These are phyloP conservation scores for Andrena praecox DNA, from an alignment of 2,888 invertebrate genomes.

Conservation along the genomic window DNA sequence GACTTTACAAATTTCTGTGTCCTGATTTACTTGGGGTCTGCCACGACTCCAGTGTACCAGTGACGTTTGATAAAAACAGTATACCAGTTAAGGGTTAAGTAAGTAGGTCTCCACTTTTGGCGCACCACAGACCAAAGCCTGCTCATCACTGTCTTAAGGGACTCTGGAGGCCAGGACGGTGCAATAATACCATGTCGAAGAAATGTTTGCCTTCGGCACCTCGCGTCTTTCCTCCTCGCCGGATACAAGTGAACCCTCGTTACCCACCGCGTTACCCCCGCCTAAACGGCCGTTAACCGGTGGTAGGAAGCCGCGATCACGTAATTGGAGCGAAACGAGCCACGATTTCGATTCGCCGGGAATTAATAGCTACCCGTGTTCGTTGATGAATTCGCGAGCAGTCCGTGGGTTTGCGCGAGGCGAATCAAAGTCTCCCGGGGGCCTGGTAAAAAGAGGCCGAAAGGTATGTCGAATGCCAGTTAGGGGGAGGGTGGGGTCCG, in stretches of 20 bases:
- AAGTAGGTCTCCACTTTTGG: no score
- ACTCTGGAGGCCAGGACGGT: no score
- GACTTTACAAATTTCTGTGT: no score
- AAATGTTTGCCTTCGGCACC: not conserved
- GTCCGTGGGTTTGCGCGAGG: conserved; percentile 22
- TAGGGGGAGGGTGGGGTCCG: not conserved
- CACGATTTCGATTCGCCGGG: conserved; percentile 26
- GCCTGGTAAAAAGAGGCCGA: conserved; percentile 39
- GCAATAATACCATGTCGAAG: no score
- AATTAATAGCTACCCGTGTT: conserved; percentile 57
- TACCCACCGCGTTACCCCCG: not conserved
- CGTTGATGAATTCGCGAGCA: conserved; percentile 43
- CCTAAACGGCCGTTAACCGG: conserved; percentile 1
- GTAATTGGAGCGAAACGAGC: conserved; percentile 38
- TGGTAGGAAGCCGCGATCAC: conserved; percentile 17
- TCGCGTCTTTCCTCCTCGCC: not conserved
- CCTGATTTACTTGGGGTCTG: no score
- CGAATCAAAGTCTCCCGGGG: conserved; percentile 30
- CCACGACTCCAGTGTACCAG: no score
- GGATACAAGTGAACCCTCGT: not conserved
- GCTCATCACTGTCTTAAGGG: no score
- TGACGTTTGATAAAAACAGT: no score
- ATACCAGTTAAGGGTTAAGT: no score
- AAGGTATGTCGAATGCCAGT: conserved; percentile 34
- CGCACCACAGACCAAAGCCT: no score